A percentile compares a stretch with the other conserved stretches of the same genome.
Conservation (phyloP, 2,888 invertebrate genomes). For the Antheraea assamensis region DNA sequence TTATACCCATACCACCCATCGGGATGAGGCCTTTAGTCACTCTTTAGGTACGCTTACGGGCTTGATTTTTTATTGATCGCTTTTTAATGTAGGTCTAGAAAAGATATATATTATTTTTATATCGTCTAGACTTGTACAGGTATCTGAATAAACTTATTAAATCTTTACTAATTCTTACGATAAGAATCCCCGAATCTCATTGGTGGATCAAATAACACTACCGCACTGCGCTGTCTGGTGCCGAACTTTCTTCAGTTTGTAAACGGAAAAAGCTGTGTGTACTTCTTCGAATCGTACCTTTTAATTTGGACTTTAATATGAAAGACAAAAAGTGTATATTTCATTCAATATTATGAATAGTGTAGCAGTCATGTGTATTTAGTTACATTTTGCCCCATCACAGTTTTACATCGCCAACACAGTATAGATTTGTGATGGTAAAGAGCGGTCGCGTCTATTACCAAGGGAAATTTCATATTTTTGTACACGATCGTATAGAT, state of each 20-base stretch:
- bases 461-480: constrained; percentile 21
- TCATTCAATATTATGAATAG: constrained; percentile 24
- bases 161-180: constrained; percentile 27
- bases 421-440: constrained; percentile 33
- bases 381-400: constrained; percentile 26
- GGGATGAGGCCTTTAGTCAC: too few relatives aligned
- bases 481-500: constrained; percentile 8
- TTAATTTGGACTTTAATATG: constrained; percentile 27
- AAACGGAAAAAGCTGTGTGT: constrained; percentile 23
- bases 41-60: too few relatives aligned
- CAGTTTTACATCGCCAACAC: constrained; percentile 20
- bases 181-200: constrained; percentile 31
- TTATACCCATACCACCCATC: too few relatives aligned
- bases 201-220: constrained; percentile 30
- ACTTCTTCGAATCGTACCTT: constrained; percentile 2
- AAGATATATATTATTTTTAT: not conserved
- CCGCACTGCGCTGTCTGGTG: constrained; percentile 44
- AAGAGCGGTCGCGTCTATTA: constrained; percentile 34
- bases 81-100: too few relatives aligned
- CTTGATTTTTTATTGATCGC: too few relatives aligned
- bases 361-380: constrained; percentile 33
- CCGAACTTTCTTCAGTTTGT: constrained; percentile 31
- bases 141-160: constrained; percentile 20
- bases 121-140: not conserved
- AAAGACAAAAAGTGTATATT: constrained; percentile 33